Base-by-base conservation (phyloP, 2,888 invertebrate genomes). In the Gandaritis pyraliata region DNA sequence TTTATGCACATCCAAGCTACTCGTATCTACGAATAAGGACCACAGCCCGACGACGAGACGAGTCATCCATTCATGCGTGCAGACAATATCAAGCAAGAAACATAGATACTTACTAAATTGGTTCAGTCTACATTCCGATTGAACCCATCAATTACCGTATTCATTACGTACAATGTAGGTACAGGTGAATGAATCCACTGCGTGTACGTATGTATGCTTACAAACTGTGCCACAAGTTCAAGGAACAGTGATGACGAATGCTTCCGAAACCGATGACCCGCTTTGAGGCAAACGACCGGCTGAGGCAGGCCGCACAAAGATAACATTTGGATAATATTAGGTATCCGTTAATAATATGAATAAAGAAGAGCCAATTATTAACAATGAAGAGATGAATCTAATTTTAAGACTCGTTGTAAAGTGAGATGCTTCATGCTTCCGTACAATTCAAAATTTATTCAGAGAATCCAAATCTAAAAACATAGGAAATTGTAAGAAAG, bases 211-310 rank as follows among this genome's bases (percentile, higher is more conserved):
- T 13, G 8, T 64, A 41, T 10, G 47, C n/a, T n/a, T n/a, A n/a
- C 71, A 65, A 81, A 72, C 63, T 73, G 69, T 77, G 79, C 58
- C 75, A 72, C 75, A 77, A 77, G 81, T 81, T 82, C 83, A 82
- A 81, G 81, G 80, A 80, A 74, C 74, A 71, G 18, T 36, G 61
- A 59, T 71, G 77, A 72, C 74, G 72, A 70, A 58, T 65, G 46
- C 63, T 67, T 74, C 71, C 73, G 63, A 64, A 68, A 68, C 65
- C 73, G 71, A 66, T 70, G 72, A 74, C 75, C 73, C 65, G 69
- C 64, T 67, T 58, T 68, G 55, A 64, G 63, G 62, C 66, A 67
- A 66, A 67, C 64, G 69, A 68, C 67, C 69, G 65, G 16, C 23
- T 18, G 33, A 41, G 4, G 16, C 11, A 41, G 13, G 29, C 45